Percentiles rank a stretch among this genome's conserved stretches.
Evolutionary conservation across 2,888 invertebrate species (phyloP).

Genomic region (Drosophila mulleri): DNA sequence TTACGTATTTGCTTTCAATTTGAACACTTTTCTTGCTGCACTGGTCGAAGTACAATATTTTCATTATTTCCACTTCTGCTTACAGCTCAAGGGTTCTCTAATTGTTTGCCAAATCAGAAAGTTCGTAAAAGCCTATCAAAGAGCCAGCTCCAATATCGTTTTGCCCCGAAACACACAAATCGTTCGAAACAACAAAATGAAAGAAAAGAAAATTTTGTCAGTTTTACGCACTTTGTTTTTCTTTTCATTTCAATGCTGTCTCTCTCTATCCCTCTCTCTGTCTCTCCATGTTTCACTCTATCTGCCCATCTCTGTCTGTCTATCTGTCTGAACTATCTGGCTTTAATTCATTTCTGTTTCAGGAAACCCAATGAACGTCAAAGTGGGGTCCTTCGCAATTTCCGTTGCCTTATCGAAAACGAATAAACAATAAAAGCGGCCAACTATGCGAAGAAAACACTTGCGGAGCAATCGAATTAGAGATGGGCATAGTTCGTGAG

Average conservation of each 20-base stretch:
- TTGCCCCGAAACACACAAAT: slow-evolving; percentile 29
- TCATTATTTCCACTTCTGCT: slow-evolving; percentile 38
- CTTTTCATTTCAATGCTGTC: slow-evolving; percentile 24
- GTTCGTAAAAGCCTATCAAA: slow-evolving; percentile 50
- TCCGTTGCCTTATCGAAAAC: slow-evolving; percentile 80
- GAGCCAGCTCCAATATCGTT: slow-evolving; percentile 42
- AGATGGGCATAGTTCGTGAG: slow-evolving; percentile 41
- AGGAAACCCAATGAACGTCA: slow-evolving; percentile 62
- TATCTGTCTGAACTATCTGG: slow-evolving; percentile 30
- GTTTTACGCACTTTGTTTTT: slow-evolving; percentile 54
- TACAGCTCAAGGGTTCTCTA: slow-evolving; percentile 40
- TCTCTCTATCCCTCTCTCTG: not conserved
- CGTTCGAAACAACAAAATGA: slow-evolving; percentile 20
- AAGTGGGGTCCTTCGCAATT: slow-evolving; percentile 68
- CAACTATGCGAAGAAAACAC: slow-evolving; percentile 61
- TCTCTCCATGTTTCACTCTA: not conserved
- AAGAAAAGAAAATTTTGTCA: slow-evolving; percentile 40
- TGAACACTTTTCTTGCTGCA: slow-evolving; percentile 4
- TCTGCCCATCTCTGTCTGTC: slow-evolving; percentile 21
- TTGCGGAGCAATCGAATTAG: slow-evolving; percentile 16
- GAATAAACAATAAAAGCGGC: slow-evolving; percentile 76
- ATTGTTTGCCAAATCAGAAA: slow-evolving; percentile 62
- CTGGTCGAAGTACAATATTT: slow-evolving; percentile 13
- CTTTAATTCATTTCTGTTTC: slow-evolving; percentile 66
- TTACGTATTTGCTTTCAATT: slow-evolving; percentile 32